Evolutionary conservation across 1,140 invertebrate species (phyloP).

Genomic region (Lysiphlebus fabarum): DNA sequence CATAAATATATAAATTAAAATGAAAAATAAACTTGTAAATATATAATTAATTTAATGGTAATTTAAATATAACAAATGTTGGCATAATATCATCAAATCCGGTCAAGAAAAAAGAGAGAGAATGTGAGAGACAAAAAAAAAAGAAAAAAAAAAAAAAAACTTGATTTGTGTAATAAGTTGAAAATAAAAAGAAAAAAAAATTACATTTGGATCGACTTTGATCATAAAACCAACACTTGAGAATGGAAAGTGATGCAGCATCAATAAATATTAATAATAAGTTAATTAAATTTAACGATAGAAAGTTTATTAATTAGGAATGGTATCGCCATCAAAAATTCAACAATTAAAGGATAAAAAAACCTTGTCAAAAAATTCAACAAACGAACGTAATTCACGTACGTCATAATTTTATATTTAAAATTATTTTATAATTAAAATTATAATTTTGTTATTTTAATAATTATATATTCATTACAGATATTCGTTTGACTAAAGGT

Average conservation of each 20-base stretch:
- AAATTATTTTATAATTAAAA: conserved; percentile 1
- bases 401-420: conserved; percentile 4
- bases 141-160: no score
- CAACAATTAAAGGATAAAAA: conserved; percentile 43
- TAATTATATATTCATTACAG: conserved; percentile 27
- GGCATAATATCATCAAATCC: no score
- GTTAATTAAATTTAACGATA: conserved; percentile 33
- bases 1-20: no score
- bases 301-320: conserved; percentile 46
- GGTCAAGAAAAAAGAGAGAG: no score
- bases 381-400: conserved; percentile 22
- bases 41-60: no score
- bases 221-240: conserved; percentile 4
- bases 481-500: conserved; percentile 45
- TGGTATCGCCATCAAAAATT: conserved; percentile 52
- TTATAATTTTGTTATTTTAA: not conserved
- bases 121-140: no score
- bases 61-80: no score
- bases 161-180: no score
- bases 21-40: no score
- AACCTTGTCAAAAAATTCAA: conserved; percentile 32
- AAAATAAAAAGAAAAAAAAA: no score
- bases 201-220: no score
- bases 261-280: conserved; percentile 16
- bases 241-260: conserved; percentile 26